Evolutionary conservation across 2,113 vertebrate species (phyloP).

Genomic region (Clarias macrocephalus): DNA sequence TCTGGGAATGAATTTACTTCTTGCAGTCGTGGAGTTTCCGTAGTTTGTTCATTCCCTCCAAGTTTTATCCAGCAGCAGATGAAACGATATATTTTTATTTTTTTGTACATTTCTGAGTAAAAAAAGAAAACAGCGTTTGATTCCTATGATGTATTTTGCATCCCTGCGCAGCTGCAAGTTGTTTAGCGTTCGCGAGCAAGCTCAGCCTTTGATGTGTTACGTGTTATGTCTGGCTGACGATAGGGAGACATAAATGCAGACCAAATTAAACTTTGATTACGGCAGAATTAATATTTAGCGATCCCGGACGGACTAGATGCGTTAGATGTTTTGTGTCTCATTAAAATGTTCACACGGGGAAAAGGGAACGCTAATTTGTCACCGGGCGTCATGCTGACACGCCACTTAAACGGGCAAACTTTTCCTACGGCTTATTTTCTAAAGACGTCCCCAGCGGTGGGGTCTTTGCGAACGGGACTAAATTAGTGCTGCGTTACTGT

Average conservation of each 20-base stretch:
- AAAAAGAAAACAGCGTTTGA: background rate
- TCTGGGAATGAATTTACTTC: conserved; percentile 51
- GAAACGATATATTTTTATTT: background rate
- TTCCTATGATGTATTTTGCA: background rate
- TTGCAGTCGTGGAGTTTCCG: conserved; percentile 52
- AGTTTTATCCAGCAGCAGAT: background rate
- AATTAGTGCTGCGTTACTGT: background rate
- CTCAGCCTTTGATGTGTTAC: conserved; percentile 26
- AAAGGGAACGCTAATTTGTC: background rate
- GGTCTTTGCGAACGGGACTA: background rate
- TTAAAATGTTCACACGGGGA: conserved; percentile 25
- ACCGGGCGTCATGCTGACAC: background rate
- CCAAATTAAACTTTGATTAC: conserved; percentile 24
- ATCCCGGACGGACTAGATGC: background rate
- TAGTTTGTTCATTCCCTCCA: background rate
- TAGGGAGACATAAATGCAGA: background rate
- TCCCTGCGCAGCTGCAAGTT: background rate
- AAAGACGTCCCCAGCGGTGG: background rate
- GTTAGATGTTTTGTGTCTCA: conserved; percentile 17
- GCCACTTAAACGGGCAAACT: background rate
- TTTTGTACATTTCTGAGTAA: background rate
- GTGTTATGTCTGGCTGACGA: background rate
- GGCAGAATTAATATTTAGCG: conserved; percentile 6
- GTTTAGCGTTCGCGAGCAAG: background rate
- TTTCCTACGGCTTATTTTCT: background rate